Evolutionary conservation across 2,797 vertebrate genomes (phyloP).

Genomic region (Acomys russatus): DNA sequence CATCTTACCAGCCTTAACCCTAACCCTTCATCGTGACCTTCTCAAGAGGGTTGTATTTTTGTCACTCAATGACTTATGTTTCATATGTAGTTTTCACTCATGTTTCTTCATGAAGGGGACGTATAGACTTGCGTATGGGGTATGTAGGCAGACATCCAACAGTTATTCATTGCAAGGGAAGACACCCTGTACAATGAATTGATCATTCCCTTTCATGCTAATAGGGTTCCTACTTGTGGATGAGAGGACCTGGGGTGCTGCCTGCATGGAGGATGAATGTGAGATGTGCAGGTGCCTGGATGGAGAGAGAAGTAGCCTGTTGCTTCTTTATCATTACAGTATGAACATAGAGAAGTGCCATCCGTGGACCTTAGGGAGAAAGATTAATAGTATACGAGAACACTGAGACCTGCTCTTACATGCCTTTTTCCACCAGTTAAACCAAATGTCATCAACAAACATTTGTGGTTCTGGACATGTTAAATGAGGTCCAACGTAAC

Average conservation of each 20-base stretch:
- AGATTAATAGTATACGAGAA: not conserved
- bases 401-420: not conserved
- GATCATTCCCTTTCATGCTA: not conserved
- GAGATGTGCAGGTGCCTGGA: not conserved
- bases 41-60: not conserved
- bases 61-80: not conserved
- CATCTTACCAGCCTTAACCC: not conserved
- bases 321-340: not conserved
- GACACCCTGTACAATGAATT: not conserved
- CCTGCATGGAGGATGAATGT: not conserved
- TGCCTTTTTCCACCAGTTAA: not conserved
- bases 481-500: slow-evolving; percentile 43
- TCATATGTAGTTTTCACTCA: not conserved
- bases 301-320: not conserved
- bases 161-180: not conserved
- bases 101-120: not conserved
- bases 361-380: not conserved
- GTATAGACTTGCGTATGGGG: not conserved
- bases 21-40: not conserved
- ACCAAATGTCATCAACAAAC: slow-evolving; percentile 28
- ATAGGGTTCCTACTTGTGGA: not conserved
- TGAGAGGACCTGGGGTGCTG: not conserved
- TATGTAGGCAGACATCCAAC: not conserved
- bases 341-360: not conserved
- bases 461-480: not conserved